These are phyloP conservation scores for Prionailurus bengalensis DNA, from an alignment of 2,113 vertebrate species.

Conservation along the genomic window DNA sequence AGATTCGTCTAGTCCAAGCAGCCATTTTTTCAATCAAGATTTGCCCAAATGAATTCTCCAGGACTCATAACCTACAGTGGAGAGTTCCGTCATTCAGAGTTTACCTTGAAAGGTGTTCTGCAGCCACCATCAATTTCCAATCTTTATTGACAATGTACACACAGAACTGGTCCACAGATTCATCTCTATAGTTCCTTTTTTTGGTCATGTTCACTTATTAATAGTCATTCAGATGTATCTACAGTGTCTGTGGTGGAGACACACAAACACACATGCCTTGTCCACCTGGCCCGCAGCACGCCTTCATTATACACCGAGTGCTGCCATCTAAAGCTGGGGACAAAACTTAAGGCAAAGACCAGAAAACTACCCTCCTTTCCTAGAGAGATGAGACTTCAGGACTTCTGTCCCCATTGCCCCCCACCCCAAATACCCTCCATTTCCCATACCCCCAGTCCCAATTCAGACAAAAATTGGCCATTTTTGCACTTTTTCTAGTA, in stretches of 20 bases:
- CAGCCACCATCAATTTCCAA: not conserved
- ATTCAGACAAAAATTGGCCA: not conserved
- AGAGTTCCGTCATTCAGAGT: not conserved
- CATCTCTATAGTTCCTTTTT: not conserved
- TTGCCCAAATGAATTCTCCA: not conserved
- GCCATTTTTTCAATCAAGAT: not conserved
- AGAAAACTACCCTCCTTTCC: not conserved
- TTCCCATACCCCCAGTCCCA: not conserved
- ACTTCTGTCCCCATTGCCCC: not conserved
- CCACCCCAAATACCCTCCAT: not conserved
- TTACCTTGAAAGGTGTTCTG: constrained; percentile 2
- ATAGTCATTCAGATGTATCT: not conserved
- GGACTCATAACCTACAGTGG: not conserved
- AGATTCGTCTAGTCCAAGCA: not conserved
- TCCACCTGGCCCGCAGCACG: not conserved
- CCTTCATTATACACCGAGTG: accelerated
- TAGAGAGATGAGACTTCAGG: not conserved
- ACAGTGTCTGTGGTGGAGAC: not conserved
- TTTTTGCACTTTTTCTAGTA: not conserved
- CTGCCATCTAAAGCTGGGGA: not conserved
- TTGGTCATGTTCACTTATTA: not conserved
- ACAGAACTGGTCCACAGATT: not conserved
- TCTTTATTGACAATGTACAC: not conserved
- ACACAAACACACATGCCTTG: not conserved
- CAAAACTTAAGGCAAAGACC: not conserved